Conservation (phyloP, 2,888 invertebrate genomes). For the Athalia cordata region DNA sequence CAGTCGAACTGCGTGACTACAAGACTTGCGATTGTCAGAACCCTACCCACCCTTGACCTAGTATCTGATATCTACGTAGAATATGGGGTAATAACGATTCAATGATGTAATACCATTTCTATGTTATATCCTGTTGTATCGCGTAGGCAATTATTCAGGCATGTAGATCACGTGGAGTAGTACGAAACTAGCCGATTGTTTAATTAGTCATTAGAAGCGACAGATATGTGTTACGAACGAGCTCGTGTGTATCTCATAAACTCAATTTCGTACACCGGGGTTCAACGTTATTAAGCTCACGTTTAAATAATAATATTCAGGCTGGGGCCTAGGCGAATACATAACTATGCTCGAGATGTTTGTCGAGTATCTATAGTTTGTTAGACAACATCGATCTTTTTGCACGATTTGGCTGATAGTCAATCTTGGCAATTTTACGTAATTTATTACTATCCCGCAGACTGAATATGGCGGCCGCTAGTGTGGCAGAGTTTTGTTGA, state of each 20-base stretch:
- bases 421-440: too few species aligned
- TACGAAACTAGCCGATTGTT: constrained; percentile 39
- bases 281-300: constrained; percentile 18
- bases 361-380: too few species aligned
- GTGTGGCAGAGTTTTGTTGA: too few species aligned
- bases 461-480: too few species aligned
- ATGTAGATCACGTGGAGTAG: constrained; percentile 27
- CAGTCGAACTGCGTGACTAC: not conserved
- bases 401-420: too few species aligned
- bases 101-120: not conserved
- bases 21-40: not conserved
- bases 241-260: constrained; percentile 8
- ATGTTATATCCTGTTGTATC: not conserved
- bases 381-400: too few species aligned
- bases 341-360: not conserved
- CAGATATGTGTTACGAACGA: constrained; percentile 17
- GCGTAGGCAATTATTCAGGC: constrained; percentile 14
- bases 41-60: not conserved
- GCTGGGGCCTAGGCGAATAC: not conserved
- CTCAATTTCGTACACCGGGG: constrained; percentile 34
- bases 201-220: constrained; percentile 38
- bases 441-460: too few species aligned
- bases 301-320: constrained; percentile 18
- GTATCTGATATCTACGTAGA: not conserved
- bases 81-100: not conserved